Evolutionary conservation across 2,113 vertebrate species (phyloP), one percentile per base, ranked within the genome.

Genomic region (Limanda limanda): DNA sequence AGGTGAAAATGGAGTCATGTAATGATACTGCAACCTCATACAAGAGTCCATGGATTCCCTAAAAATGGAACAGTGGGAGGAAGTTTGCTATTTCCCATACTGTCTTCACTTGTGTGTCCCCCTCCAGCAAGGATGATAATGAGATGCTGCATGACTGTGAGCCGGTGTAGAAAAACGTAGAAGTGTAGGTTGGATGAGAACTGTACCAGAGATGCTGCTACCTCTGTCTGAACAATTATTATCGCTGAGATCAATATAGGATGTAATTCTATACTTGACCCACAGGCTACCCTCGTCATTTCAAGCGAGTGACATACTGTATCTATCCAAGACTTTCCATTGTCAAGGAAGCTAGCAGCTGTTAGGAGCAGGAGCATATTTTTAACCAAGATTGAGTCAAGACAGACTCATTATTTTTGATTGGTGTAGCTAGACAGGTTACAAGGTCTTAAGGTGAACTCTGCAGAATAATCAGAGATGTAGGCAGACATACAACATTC

Each of bases 1-100:
- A 80, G 82, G 82, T 78, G 74, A 71, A 74, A 78, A 37, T 48
- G 23, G 31, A 58, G 59, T 64, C 54, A 59, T 67, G 68, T 68
- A 77, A 81, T 76, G 58, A 87, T 75, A 54, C 59, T 7, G 61
- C 51, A 71, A 63, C 65, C 69, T 76, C 60, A 4, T 40, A 21
- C 20, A 47, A 54, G n/a, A 64, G 3, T 55, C 0, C 20, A 4
- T 21, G n/a, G 35, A 27, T 27, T 71, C 58, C 31, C 63, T 47
- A 31, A 12, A 35, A 56, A 74, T 21, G 21, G 20, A 23, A 20
- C 48, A 37, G n/a, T 10, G 40, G 56, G 27, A 74, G 27, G 48
- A 54, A 9, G 12, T 55, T 14, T 17, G 18, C 54, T 55, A 25
- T 58, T 52, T 10, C 25, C 35, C 48, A 20, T 13, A 7, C 13